Conservation (phyloP, 2,113 vertebrate genomes). For the Psilopogon haemacephalus region DNA sequence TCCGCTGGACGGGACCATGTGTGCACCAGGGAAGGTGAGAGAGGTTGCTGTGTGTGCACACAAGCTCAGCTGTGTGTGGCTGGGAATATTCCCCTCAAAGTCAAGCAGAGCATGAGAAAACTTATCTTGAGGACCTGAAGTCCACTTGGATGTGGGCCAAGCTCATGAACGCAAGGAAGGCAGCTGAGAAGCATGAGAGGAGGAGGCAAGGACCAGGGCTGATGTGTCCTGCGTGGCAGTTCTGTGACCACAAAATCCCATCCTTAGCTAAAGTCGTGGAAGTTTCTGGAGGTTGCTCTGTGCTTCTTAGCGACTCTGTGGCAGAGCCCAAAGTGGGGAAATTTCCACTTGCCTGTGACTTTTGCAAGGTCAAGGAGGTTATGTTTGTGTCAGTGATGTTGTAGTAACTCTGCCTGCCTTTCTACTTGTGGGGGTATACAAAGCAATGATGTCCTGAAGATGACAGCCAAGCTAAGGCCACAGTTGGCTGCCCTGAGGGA, state of each 20-base stretch:
- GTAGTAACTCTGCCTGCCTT: neutral
- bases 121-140: neutral
- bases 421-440: neutral
- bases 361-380: neutral
- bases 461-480: neutral
- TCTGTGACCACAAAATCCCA: accelerated
- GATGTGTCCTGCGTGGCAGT: neutral
- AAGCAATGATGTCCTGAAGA: neutral
- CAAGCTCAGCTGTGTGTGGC: accelerated
- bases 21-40: slow-evolving; percentile 91
- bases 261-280: neutral
- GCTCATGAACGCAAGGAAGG: neutral
- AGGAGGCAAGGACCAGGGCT: neutral
- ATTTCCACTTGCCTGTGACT: neutral
- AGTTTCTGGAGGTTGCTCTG: neutral
- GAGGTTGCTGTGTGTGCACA: accelerated
- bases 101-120: neutral
- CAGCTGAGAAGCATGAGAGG: neutral
- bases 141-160: neutral
- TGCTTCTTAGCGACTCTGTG: neutral
- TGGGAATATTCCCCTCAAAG: neutral
- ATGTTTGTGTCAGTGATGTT: neutral
- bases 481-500: neutral
- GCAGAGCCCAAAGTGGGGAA: neutral
- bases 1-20: slow-evolving; percentile 94